Percentiles rank a stretch among this genome's conserved stretches.
These are phyloP conservation scores for Crax fasciolata DNA, from an alignment of 2,797 vertebrate species.

Conservation along the genomic window DNA sequence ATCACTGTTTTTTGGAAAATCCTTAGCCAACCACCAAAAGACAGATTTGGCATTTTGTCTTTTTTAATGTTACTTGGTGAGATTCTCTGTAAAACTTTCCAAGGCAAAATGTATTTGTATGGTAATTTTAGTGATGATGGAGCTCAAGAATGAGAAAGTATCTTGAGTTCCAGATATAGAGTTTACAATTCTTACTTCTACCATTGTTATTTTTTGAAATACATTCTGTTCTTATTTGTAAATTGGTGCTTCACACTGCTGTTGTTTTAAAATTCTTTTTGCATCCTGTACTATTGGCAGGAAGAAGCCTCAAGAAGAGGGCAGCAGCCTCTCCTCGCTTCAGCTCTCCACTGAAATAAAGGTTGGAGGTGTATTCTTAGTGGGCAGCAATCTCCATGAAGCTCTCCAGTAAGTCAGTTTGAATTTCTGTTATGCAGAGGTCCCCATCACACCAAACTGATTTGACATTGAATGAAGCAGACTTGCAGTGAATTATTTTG, in stretches of 20 bases:
- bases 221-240: neutral
- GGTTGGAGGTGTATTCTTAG: neutral
- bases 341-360: fast-evolving
- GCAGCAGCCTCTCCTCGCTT: neutral
- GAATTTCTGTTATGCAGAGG: neutral
- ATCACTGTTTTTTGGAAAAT: neutral
- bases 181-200: neutral
- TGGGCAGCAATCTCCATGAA: neutral
- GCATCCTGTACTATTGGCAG: neutral
- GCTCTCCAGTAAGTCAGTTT: neutral
- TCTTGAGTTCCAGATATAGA: fast-evolving
- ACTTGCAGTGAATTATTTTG: neutral
- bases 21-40: neutral
- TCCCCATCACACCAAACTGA: neutral
- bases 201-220: neutral
- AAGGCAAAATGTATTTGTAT: neutral
- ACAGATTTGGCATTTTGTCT: neutral
- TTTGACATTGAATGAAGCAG: neutral
- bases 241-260: neutral
- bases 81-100: fast-evolving
- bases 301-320: neutral
- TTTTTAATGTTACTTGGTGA: neutral
- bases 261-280: neutral
- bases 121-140: neutral
- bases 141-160: neutral